phyloP scores from a whole-genome alignment of 2,113 vertebrate genomes.

The Urocolius indicus region DNA sequence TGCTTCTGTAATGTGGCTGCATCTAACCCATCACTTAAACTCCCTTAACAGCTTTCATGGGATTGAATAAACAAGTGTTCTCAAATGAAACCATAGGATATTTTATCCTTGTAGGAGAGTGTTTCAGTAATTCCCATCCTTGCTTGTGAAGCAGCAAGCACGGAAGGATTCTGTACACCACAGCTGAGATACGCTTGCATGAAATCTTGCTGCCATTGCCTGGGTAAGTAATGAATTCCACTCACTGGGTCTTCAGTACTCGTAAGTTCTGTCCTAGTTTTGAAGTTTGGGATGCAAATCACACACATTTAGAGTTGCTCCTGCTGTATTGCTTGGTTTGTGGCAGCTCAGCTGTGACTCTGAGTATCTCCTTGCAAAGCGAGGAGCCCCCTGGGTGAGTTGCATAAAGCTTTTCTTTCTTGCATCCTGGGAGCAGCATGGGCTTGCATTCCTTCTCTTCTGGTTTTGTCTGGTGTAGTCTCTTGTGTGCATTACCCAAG shows the following conservation, averaged over 20 bases:
- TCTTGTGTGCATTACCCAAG: neutral
- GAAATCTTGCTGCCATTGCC: neutral
- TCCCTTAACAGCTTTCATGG: neutral
- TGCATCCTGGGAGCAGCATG: neutral
- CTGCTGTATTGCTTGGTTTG: neutral
- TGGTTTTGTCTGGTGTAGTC: neutral
- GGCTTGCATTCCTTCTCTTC: neutral
- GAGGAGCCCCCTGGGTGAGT: neutral
- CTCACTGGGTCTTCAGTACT: neutral
- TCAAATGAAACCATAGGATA: neutral
- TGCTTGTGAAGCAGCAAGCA: neutral
- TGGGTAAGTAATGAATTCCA: neutral
- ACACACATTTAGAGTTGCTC: neutral
- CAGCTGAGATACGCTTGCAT: neutral
- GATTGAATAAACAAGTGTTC: neutral
- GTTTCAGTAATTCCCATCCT: neutral
- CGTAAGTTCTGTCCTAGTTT: neutral
- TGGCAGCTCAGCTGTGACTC: neutral
- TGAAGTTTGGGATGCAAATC: neutral
- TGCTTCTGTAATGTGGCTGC: no score
- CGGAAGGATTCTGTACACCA: neutral
- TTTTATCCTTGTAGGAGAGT: neutral
- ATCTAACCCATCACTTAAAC: neutral
- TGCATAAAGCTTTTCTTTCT: neutral
- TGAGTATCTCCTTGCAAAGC: neutral